Conservation (phyloP, 2,888 invertebrate genomes). For the Thyatira batis region DNA sequence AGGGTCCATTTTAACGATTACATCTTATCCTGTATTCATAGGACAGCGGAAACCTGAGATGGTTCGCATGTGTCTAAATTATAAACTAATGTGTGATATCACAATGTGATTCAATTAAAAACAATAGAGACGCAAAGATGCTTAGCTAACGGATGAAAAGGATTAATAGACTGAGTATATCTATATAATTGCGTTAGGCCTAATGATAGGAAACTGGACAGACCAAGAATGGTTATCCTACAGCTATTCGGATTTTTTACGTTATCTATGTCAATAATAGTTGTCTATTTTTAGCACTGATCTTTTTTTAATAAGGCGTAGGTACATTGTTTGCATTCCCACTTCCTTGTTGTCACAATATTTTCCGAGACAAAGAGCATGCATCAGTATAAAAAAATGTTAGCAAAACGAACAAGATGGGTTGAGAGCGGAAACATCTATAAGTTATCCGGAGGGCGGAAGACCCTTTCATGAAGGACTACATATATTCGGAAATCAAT, state of each 20-base stretch:
- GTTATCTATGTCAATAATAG: too few relatives aligned
- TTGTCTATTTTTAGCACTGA: too few relatives aligned
- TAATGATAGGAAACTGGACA: background rate
- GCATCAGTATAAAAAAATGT: slow-evolving; percentile 27
- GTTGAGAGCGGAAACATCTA: slow-evolving; percentile 33
- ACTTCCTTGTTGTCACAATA: slow-evolving; percentile 5
- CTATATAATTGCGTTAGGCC: background rate
- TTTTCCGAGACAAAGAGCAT: slow-evolving; percentile 20
- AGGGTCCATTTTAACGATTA: too few relatives aligned
- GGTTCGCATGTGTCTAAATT: too few relatives aligned
- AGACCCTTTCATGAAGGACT: slow-evolving; percentile 35
- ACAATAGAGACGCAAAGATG: too few relatives aligned
- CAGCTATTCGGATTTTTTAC: too few relatives aligned
- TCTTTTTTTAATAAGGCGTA: background rate
- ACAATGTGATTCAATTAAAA: too few relatives aligned
- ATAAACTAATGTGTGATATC: too few relatives aligned
- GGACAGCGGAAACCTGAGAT: too few relatives aligned
- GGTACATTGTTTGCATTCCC: slow-evolving; percentile 19
- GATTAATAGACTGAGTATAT: background rate
- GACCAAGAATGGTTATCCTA: background rate
- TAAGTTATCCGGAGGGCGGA: slow-evolving; percentile 35
- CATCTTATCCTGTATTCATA: too few relatives aligned
- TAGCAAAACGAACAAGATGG: slow-evolving; percentile 31
- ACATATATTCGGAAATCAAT: slow-evolving; percentile 39
- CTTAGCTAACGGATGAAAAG: background rate